Evolutionary conservation across 1,140 invertebrate species (phyloP), one percentile per base, ranked within the genome.

Genomic region (Drosophila hydei): DNA sequence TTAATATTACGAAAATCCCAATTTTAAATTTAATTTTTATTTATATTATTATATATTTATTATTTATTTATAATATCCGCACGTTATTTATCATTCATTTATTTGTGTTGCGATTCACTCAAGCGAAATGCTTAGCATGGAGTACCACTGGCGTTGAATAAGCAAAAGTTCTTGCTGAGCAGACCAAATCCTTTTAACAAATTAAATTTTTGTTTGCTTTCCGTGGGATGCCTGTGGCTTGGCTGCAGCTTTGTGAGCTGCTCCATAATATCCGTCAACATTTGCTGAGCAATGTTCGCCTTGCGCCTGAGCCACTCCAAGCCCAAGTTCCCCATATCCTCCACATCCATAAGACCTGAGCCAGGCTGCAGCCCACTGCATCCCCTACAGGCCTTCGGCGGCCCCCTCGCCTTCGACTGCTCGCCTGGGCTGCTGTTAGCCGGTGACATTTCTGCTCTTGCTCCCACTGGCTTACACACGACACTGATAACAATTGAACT

Each of bases 401-500:
- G 19, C 0, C 40, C 33, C 18, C 4, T 63, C 38, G 33, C 21
- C 62, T 36, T 55, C 45, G 45, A 54, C 55, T 62, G 48, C 43
- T 73, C 58, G 47, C 45, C 40, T 54, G 45, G 42, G 12, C 30
- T 58, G 21, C 64, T 72, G 77, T 75, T 74, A 21, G 45, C 45
- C 27, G 74, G 77, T 59, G 77, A 87, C 80, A 85, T 85, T 71
- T 77, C 18, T 50, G 58, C 76, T 59, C 59, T 65, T 33, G 38
- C 61, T 78, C 67, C 50, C 14, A 43, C 67, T 48, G 38, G 68
- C 42, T 25, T 47, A 50, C 48, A 62, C 59, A 45, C 48, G 56
- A 42, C 47, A 52, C 55, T 48, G 62, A 68, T 79, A 74, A 68
- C 25, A 51, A 45, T 50, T 65, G 56, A 61, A 65, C 63, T 68